Evolutionary conservation across 2,888 invertebrate species (phyloP).

Genomic region (Spodoptera picta): DNA sequence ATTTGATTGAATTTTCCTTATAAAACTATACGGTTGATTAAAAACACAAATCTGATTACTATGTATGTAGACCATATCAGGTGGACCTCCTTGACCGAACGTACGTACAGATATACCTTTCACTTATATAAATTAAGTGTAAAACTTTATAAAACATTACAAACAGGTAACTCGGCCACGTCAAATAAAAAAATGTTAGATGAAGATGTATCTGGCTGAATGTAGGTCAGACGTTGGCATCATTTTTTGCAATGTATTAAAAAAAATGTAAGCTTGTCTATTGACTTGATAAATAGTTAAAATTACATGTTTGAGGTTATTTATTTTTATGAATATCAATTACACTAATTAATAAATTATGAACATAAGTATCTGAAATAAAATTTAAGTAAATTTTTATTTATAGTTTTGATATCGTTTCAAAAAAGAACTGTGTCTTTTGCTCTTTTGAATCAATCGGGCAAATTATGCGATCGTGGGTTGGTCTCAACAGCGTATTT

Average conservation of each 20-base stretch:
- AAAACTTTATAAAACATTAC: slow-evolving; percentile 34
- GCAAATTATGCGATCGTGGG: too few relatives aligned
- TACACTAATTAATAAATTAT: too few relatives aligned
- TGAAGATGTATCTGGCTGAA: slow-evolving; percentile 3
- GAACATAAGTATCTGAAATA: too few relatives aligned
- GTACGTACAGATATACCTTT: slow-evolving; percentile 69
- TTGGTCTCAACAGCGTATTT: too few relatives aligned
- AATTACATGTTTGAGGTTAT: too few relatives aligned
- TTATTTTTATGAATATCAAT: too few relatives aligned
- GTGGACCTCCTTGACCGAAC: slow-evolving; percentile 81
- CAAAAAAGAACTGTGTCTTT: too few relatives aligned
- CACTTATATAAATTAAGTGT: slow-evolving; percentile 64
- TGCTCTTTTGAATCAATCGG: too few relatives aligned
- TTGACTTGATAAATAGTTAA: not conserved
- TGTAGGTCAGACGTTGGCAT: slow-evolving; percentile 16
- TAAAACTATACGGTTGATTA: slow-evolving; percentile 26
- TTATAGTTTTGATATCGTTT: too few relatives aligned
- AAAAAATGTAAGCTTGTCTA: not conserved
- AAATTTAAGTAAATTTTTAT: too few relatives aligned
- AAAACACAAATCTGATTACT: slow-evolving; percentile 44
- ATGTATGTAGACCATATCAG: slow-evolving; percentile 65
- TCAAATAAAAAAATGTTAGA: slow-evolving; percentile 28
- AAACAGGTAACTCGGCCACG: slow-evolving; percentile 21
- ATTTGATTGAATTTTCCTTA: slow-evolving; percentile 27
- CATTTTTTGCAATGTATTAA: slow-evolving; percentile 15